Evolutionary conservation across 2,888 invertebrate species (phyloP).

Genomic region (Neoitamus cyanurus): DNA sequence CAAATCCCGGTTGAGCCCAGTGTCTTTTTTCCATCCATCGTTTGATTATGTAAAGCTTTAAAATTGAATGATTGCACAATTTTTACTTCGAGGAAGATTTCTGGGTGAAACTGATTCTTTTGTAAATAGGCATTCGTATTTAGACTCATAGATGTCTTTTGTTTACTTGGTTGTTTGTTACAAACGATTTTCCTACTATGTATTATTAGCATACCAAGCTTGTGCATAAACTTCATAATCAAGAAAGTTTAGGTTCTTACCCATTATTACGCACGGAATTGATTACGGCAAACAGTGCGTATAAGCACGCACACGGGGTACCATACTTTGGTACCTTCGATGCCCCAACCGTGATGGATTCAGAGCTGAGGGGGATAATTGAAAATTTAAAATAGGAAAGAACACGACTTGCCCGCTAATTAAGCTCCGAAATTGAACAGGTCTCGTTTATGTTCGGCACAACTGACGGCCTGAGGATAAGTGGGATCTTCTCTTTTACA

Average conservation of each 20-base stretch:
- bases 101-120: too few species aligned
- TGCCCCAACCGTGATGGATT: background rate
- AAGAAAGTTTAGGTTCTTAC: too few species aligned
- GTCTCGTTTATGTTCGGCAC: background rate
- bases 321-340: background rate
- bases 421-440: background rate
- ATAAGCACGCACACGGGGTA: background rate
- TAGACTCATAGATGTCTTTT: too few species aligned
- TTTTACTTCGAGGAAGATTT: too few species aligned
- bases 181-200: too few species aligned
- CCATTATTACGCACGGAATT: constrained; percentile 4
- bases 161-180: too few species aligned
- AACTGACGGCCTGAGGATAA: background rate
- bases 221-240: too few species aligned
- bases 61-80: too few species aligned
- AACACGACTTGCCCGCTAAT: background rate
- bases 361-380: background rate
- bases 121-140: background rate
- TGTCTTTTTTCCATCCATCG: constrained; percentile 38
- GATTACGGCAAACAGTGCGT: background rate
- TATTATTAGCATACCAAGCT: too few species aligned
- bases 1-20: constrained; percentile 66
- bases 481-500: background rate
- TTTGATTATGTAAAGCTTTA: too few species aligned
- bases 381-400: background rate